Conservation (phyloP, 2,113 vertebrate genomes). For the Acrocephalus kingi region DNA sequence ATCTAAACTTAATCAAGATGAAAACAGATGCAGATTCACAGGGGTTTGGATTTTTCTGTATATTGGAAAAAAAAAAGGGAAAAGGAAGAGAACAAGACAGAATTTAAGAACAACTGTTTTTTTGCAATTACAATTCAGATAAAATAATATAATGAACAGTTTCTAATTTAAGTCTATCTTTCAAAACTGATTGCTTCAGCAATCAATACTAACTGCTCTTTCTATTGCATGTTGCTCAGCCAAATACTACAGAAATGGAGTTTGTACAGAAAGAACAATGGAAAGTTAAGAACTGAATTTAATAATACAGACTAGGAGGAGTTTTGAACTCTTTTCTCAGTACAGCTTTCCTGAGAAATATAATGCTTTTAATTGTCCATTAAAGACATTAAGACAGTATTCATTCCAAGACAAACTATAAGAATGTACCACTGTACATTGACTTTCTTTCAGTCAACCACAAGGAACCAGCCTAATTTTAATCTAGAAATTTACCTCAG, state of each 20-base stretch:
- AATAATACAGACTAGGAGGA: background rate
- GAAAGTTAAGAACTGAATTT: background rate
- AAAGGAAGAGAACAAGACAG: background rate
- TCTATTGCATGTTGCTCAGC: accelerated
- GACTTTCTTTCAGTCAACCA: background rate
- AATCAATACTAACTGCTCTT: background rate
- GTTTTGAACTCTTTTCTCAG: background rate
- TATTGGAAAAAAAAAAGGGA: background rate
- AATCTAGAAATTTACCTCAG: background rate
- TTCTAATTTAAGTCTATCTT: background rate
- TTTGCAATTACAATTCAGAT: background rate
- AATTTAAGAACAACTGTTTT: background rate
- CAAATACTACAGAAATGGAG: background rate
- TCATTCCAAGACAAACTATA: background rate
- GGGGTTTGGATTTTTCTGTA: background rate
- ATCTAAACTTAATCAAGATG: background rate
- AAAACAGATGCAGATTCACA: background rate
- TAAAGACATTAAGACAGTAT: background rate
- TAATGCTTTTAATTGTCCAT: background rate
- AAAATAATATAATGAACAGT: background rate
- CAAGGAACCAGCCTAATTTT: background rate
- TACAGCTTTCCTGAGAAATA: background rate
- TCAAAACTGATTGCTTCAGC: background rate
- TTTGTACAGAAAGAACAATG: background rate
- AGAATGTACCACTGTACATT: background rate